Evolutionary conservation across 2,797 vertebrate genomes (phyloP).

Genomic region (Argentina silus): DNA sequence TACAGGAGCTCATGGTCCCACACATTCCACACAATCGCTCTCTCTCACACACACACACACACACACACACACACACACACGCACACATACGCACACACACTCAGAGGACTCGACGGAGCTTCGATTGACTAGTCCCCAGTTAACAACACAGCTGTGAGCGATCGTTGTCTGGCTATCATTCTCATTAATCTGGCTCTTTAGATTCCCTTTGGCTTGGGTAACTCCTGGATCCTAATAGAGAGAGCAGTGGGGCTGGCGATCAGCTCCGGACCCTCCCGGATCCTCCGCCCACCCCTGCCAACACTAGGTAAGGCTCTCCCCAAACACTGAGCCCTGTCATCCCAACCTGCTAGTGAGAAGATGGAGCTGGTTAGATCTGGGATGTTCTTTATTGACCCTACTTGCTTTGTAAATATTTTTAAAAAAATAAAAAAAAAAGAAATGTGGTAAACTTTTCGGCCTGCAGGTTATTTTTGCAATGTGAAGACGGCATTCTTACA

Average conservation of each 20-base stretch:
- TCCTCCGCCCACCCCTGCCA: not conserved
- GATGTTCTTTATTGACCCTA: not conserved
- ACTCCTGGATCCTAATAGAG: slow-evolving; percentile 52
- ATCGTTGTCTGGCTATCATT: slow-evolving; percentile 35
- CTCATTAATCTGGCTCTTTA: slow-evolving; percentile 55
- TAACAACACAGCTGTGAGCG: slow-evolving; percentile 30
- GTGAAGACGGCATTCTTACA: no score
- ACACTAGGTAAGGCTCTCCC: not conserved
- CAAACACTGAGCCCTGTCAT: slow-evolving; percentile 26
- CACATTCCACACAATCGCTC: not conserved
- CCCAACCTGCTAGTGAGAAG: not conserved
- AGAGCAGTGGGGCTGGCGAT: slow-evolving; percentile 47
- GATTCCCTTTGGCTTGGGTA: slow-evolving; percentile 47
- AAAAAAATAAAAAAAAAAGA: not conserved
- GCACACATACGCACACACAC: not conserved
- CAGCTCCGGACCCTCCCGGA: slow-evolving; percentile 12
- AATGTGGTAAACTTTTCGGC: no score
- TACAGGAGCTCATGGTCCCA: not conserved
- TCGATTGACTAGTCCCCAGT: slow-evolving; percentile 29
- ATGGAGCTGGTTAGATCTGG: not conserved
- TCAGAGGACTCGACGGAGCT: not conserved
- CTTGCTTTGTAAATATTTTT: not conserved
- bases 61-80: not conserved
- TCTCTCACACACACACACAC: slow-evolving; percentile 12
- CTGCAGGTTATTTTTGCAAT: no score